Conservation (phyloP, 2,888 invertebrate species). For the Masnerella sp. region DNA sequence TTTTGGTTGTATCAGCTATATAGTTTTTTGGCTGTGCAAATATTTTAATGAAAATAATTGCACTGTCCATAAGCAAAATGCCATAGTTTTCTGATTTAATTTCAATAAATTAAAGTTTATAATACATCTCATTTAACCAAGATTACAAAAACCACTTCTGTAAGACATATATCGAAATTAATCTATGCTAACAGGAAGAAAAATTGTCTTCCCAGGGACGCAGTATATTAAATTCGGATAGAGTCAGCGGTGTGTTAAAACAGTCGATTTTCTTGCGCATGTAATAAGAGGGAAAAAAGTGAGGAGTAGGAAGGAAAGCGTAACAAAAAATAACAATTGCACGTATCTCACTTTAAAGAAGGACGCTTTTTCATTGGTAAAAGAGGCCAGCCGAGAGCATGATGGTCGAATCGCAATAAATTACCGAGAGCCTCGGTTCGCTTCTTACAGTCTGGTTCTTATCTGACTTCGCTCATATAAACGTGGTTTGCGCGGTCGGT, state of each 20-base stretch:
- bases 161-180: constrained; percentile 38
- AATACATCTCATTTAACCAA: too few relatives aligned
- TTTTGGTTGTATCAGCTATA: too few relatives aligned
- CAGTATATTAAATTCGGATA: constrained; percentile 49
- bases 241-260: constrained; percentile 43
- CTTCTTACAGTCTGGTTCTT: constrained; percentile 65
- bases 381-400: constrained; percentile 28
- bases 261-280: constrained; percentile 38
- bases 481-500: constrained; percentile 56
- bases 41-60: too few relatives aligned
- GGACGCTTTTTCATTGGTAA: constrained; percentile 41
- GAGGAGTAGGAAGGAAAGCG: not conserved
- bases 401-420: constrained; percentile 56
- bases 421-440: constrained; percentile 46
- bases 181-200: constrained; percentile 37
- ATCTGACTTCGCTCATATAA: constrained; percentile 57
- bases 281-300: constrained; percentile 12
- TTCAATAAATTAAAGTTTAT: too few relatives aligned
- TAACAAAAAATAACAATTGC: constrained; percentile 45
- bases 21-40: too few relatives aligned
- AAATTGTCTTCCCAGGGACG: constrained; percentile 27
- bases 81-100: too few relatives aligned
- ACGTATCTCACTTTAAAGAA: constrained; percentile 30
- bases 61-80: too few relatives aligned
- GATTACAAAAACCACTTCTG: constrained; percentile 22